Evolutionary conservation across 2,888 invertebrate genomes (phyloP).

Genomic region (Calliopum simillimum): DNA sequence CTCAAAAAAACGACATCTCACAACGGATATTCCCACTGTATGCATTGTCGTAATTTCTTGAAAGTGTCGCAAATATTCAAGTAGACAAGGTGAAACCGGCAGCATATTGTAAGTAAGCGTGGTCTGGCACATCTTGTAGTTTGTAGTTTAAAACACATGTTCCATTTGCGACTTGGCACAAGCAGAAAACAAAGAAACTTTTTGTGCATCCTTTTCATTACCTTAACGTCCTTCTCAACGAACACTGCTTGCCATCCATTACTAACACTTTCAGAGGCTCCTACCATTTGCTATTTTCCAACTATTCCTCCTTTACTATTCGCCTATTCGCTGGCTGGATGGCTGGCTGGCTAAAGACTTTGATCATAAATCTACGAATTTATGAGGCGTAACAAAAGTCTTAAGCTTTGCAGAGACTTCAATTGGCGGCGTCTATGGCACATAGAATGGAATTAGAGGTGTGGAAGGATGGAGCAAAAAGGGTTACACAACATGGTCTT

Average conservation of each 20-base stretch:
- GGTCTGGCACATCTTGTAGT: conserved; percentile 17
- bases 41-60: conserved; percentile 1
- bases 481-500: not conserved
- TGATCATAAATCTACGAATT: conserved; percentile 38
- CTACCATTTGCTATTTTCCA: not conserved
- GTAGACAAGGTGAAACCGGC: not conserved
- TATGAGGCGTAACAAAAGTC: conserved; percentile 38
- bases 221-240: not conserved
- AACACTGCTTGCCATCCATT: not conserved
- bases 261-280: not conserved
- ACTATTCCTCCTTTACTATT: not conserved
- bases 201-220: not conserved
- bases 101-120: not conserved
- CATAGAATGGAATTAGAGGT: conserved; percentile 8
- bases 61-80: conserved; percentile 7
- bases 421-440: not conserved
- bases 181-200: conserved; percentile 30
- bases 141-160: conserved; percentile 28
- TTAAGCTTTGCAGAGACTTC: not conserved
- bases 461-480: not conserved
- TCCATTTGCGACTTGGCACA: conserved; percentile 11
- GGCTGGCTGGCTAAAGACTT: conserved; percentile 24
- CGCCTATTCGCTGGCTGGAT: too few relatives aligned
- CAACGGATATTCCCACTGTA: not conserved
- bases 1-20: too few relatives aligned